Conservation (phyloP, 2,888 invertebrate genomes). For the Macrosoma leucophasiata region DNA sequence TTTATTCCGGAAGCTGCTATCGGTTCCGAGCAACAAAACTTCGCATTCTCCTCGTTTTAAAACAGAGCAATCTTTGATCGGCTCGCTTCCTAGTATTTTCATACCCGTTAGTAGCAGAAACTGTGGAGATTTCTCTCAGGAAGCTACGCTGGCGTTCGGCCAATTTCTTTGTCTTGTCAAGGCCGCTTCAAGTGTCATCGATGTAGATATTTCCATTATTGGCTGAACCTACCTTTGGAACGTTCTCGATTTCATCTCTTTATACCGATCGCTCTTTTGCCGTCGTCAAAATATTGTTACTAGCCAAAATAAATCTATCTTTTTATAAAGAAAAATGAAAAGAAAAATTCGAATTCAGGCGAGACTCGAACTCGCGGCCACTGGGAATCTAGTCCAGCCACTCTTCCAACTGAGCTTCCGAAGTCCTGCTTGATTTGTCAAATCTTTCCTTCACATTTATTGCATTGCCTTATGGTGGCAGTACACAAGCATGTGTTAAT, state of each 20-base stretch:
- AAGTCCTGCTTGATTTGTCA: too few relatives aligned
- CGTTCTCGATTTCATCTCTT: conserved; percentile 28
- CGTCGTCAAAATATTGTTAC: too few relatives aligned
- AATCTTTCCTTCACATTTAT: too few relatives aligned
- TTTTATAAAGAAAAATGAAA: too few relatives aligned
- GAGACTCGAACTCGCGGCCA: too few relatives aligned
- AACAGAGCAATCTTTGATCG: conserved; percentile 65
- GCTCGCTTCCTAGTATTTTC: conserved; percentile 40
- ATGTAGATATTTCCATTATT: conserved; percentile 56
- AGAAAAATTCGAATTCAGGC: too few relatives aligned
- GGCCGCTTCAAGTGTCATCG: conserved; percentile 49
- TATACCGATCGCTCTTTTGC: too few relatives aligned
- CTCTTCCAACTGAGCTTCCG: too few relatives aligned
- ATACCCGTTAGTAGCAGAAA: conserved; percentile 33
- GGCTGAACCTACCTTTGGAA: conserved; percentile 30
- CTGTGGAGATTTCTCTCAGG: conserved; percentile 6
- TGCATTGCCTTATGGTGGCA: too few relatives aligned
- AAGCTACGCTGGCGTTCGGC: conserved; percentile 24
- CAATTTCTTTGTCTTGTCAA: conserved; percentile 65
- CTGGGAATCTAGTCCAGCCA: too few relatives aligned
- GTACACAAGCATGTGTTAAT: too few relatives aligned
- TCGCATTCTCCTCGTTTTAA: conserved; percentile 51
- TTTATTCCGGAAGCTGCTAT: conserved; percentile 55
- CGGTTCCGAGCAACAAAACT: conserved; percentile 51
- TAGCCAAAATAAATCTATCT: too few relatives aligned